Conservation (phyloP, 1,140 invertebrate species). For the Bursaphelenchus mucronatus region DNA sequence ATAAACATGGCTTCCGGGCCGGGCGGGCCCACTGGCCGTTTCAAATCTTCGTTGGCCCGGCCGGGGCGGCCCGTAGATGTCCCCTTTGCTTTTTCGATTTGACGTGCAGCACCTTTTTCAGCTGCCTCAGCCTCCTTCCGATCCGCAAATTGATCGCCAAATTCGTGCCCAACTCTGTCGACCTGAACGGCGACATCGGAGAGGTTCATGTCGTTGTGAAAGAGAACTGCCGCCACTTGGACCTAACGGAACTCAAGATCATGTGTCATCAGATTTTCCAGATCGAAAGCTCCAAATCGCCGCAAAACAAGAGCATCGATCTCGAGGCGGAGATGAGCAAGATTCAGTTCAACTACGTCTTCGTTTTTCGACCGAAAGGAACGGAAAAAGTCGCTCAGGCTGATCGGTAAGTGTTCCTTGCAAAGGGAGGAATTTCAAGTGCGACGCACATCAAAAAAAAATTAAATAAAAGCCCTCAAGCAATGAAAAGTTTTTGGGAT, state of each 20-base stretch:
- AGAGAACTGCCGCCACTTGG: neutral
- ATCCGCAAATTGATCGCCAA: constrained; percentile 27
- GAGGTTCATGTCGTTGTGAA: constrained; percentile 23
- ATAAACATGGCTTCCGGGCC: too few relatives aligned
- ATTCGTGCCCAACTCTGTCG: constrained; percentile 20
- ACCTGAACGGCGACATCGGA: constrained; percentile 29
- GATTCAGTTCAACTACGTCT: constrained; percentile 21
- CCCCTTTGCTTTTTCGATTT: too few relatives aligned
- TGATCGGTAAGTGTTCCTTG: too few relatives aligned
- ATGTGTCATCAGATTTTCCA: constrained; percentile 23
- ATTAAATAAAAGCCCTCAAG: too few relatives aligned
- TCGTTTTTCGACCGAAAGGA: constrained; percentile 20
- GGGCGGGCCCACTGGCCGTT: too few relatives aligned
- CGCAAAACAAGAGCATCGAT: neutral
- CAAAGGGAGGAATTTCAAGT: too few relatives aligned
- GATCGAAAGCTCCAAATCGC: neutral
- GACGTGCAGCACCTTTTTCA: constrained; percentile 29
- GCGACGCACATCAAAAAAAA: too few relatives aligned
- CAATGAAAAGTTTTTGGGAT: too few relatives aligned
- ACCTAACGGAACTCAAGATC: constrained; percentile 9
- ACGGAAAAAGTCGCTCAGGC: too few relatives aligned
- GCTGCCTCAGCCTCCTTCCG: constrained; percentile 17
- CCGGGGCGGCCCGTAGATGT: too few relatives aligned
- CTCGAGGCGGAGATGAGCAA: neutral
- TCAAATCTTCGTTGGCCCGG: too few relatives aligned